These are phyloP conservation scores for Beris chalybata DNA, from an alignment of 2,888 invertebrate species.

Conservation along the genomic window DNA sequence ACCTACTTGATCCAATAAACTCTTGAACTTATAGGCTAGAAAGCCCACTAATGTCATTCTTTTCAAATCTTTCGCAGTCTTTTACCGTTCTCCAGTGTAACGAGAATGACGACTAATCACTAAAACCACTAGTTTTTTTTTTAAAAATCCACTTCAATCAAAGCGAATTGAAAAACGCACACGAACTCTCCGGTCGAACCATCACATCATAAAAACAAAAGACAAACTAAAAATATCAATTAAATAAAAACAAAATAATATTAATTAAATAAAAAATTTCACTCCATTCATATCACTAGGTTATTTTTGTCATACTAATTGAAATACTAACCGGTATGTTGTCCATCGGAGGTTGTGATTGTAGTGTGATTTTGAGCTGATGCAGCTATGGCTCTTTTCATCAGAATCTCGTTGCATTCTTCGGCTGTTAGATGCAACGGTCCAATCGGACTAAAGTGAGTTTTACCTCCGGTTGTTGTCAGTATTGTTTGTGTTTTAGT, in stretches of 20 bases:
- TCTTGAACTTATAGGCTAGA: too few species aligned
- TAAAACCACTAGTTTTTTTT: too few species aligned
- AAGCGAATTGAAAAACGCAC: too few species aligned
- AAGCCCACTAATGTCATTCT: too few species aligned
- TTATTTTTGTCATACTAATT: conserved; percentile 29
- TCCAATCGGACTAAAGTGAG: conserved; percentile 71
- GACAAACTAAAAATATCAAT: not conserved
- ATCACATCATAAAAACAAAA: too few species aligned
- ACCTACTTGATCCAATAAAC: too few species aligned
- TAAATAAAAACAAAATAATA: conserved; percentile 10
- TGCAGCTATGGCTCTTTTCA: conserved; percentile 72
- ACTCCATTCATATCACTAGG: conserved; percentile 28
- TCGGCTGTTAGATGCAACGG: conserved; percentile 74
- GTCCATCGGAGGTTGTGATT: conserved; percentile 54
- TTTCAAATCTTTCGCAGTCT: too few species aligned
- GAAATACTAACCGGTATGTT: conserved; percentile 44
- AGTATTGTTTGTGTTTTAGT: conserved; percentile 56
- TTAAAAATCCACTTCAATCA: too few species aligned
- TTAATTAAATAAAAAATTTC: not conserved
- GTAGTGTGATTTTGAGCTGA: conserved; percentile 60
- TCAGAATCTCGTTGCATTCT: conserved; percentile 76
- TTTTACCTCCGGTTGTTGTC: conserved; percentile 52
- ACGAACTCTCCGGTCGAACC: too few species aligned
- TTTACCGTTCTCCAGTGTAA: too few species aligned
- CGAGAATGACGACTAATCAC: too few species aligned